A percentile compares a stretch with the other conserved stretches of the same genome.
phyloP scores from a whole-genome alignment of 2,797 vertebrate genomes.

The Mormyrops boulengeri region DNA sequence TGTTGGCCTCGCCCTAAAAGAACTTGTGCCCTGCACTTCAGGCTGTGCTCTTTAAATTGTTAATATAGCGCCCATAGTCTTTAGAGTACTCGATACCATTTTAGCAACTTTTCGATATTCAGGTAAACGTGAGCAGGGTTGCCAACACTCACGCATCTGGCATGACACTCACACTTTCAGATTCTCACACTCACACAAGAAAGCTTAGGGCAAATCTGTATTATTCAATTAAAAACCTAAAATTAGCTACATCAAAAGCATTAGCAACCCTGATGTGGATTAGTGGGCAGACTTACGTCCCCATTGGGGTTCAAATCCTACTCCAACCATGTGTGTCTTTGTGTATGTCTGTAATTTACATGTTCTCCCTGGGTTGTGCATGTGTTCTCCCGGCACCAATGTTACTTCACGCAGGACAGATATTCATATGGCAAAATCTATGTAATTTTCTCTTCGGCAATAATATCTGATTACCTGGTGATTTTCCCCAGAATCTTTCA shows the following conservation, averaged over 20 bases:
- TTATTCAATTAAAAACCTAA: not conserved
- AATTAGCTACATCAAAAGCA: not conserved
- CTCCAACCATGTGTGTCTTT: not conserved
- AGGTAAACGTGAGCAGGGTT: not conserved
- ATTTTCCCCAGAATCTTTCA: not conserved
- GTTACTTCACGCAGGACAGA: not conserved
- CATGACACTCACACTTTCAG: not conserved
- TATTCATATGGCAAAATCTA: not conserved
- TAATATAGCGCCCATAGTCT: not conserved
- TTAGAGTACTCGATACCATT: not conserved
- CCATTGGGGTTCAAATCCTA: not conserved
- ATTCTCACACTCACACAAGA: not conserved
- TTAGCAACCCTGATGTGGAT: not conserved
- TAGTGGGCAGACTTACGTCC: not conserved
- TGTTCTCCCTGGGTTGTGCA: not conserved
- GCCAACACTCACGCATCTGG: not conserved
- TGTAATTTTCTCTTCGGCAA: not conserved
- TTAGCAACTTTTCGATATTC: not conserved
- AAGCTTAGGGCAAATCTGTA: not conserved
- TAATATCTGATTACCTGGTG: not conserved
- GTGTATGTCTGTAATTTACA: not conserved
- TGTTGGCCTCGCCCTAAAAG: not conserved
- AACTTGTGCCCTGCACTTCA: not conserved
- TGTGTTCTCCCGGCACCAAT: not conserved
- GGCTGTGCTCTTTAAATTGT: not conserved